Base-by-base conservation (phyloP, 1,140 invertebrate species). In the Leguminivora glycinivorella region DNA sequence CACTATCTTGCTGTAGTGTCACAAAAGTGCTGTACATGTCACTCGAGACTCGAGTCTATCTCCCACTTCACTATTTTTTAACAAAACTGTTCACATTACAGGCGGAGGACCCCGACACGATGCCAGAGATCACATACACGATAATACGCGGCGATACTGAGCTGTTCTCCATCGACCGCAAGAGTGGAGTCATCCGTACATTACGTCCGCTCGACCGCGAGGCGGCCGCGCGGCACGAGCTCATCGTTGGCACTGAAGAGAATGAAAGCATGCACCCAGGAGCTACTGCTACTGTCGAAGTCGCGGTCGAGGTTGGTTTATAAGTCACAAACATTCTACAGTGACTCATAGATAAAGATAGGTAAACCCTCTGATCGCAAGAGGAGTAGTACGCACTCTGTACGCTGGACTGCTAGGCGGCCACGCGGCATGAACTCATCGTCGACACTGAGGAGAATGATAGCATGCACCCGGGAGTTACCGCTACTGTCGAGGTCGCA, bases 401-500 rank as follows among this genome's bases (percentile, higher is more conserved):
- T 40, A 94, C 95, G 4, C 87, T 98, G 43, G 97, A 98, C 84
- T 96, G 95, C 74, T 97, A 98, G 80, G 93, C 92, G 70, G 94
- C 95, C 29, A 94, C 92, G 52, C 93, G 95, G 60, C 95, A 97
- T 78, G 94, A 95, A 43, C 86, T 98, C 0, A 91, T 96, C 10
- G 93, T 98, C 7, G 97, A 96, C 6, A 97, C 97, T 3, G 90
- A 95, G 70, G 97, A 98, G 86, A 97, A 98, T 83, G 94, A 92
- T 75, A 93, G 93, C 12, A 93, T 94, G 56, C 92, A 93, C 0
- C 93, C 94, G 0, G 96, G 95, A 2, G 94, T 95, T 22, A 97
- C 95, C 0, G 96, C 96, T 0, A 95, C 93, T 70, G 94, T 97
- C 1, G 93, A 95, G 67, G 93, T 97, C 25, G 93, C 95, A 72